A percentile compares a stretch with the other conserved stretches of the same genome.
Conservation (phyloP, 2,113 vertebrate species). For the Illadopsis cleaveri region DNA sequence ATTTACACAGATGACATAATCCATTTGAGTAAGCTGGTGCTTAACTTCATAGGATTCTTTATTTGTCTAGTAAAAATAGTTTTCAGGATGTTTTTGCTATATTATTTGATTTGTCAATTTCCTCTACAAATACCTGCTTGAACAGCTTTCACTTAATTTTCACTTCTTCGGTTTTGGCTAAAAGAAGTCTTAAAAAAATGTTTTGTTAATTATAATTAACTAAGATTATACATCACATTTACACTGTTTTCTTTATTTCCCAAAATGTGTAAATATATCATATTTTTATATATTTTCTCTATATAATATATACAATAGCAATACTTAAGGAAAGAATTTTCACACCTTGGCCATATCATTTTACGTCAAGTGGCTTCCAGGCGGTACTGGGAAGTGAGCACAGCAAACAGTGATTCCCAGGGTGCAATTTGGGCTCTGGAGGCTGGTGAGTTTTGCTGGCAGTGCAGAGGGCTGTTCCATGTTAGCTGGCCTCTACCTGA, state of each 20-base stretch:
- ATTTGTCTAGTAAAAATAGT: neutral
- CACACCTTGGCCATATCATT: neutral
- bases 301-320: neutral
- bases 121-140: neutral
- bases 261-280: neutral
- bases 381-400: neutral
- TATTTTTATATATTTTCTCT: neutral
- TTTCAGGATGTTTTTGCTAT: neutral
- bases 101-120: neutral
- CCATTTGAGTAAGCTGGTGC: neutral
- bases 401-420: neutral
- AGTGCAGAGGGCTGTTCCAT: neutral
- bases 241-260: neutral
- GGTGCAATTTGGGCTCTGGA: neutral
- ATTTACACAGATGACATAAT: neutral
- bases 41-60: neutral
- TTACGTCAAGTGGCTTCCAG: neutral
- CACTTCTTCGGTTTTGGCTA: neutral
- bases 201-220: neutral
- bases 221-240: neutral
- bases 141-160: neutral
- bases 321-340: neutral
- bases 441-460: neutral
- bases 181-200: neutral
- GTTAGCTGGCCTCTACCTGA: rapidly evolving